These are phyloP conservation scores for Diachasmimorpha longicaudata DNA, from an alignment of 1,140 invertebrate genomes.

Conservation along the genomic window DNA sequence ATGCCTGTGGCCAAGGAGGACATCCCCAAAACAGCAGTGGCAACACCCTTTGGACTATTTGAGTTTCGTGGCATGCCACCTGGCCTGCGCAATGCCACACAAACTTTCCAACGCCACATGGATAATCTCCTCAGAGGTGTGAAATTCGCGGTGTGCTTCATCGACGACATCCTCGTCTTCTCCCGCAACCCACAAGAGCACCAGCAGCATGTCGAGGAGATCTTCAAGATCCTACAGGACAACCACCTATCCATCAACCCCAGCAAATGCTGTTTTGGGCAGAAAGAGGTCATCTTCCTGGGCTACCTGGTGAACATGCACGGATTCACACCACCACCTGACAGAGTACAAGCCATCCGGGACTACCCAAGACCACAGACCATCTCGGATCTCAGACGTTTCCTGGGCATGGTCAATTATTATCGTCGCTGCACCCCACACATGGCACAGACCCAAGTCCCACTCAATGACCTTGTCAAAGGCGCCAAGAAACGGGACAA, in stretches of 20 bases:
- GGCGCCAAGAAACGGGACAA: constrained; percentile 41
- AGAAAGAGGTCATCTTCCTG: constrained; percentile 26
- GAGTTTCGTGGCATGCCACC: constrained; percentile 51
- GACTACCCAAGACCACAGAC: constrained; percentile 41
- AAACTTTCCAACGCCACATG: constrained; percentile 37
- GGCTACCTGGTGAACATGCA: constrained; percentile 40
- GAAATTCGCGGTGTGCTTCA: constrained; percentile 19
- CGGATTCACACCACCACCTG: constrained; percentile 42
- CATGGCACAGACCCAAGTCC: constrained; percentile 35
- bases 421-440: constrained; percentile 43
- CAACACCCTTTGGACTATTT: constrained; percentile 35
- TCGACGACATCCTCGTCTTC: constrained; percentile 31
- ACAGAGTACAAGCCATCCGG: constrained; percentile 38
- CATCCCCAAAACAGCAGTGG: constrained; percentile 51
- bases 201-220: constrained; percentile 15
- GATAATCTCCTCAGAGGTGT: constrained; percentile 28
- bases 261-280: constrained; percentile 14
- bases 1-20: constrained; percentile 42
- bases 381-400: constrained; percentile 43
- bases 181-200: constrained; percentile 27
- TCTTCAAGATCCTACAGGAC: constrained; percentile 17
- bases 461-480: constrained; percentile 31
- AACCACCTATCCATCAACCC: constrained; percentile 13
- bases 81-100: constrained; percentile 28
- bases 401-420: constrained; percentile 56